Evolutionary conservation across 1,140 invertebrate species (phyloP), one percentile per base, ranked within the genome.

Genomic region (Wiebesia pumilae): DNA sequence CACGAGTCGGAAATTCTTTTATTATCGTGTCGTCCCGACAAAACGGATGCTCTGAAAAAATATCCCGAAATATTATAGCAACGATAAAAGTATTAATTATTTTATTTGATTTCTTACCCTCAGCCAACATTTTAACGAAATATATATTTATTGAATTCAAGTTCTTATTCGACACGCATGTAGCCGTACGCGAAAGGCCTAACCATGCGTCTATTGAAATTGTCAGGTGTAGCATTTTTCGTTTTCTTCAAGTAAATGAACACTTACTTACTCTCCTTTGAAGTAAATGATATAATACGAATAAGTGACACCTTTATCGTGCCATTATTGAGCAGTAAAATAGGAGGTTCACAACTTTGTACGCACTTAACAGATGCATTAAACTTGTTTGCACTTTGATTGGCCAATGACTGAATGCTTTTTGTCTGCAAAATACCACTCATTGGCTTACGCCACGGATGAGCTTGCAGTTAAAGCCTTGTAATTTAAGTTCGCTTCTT

Each of bases 281-380:
- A 4, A 67, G 67, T 43, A 43, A 43, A 58, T 30, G 12, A 3
- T 30, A 81, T 35, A 81, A 81, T 43, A 33, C 6, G 43, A 51
- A 47, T 27, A 73, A 73, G 47, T 73, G 47, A 83, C 81, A 73
- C 81, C 67, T 83, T 73, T 73, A 71, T 83, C 47, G 30, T 51
- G n/a, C 21, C 43, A 73, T 35, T 83, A 51, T 73, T 43, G 0
- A 69, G 27, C 0, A 82, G 65, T 33, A 51, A 69, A 82, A 82
- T 82, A 81, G 71, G 51, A 51, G 40, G 43, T 73, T 19, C 24
- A 10, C 9, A 58, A 30, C 19, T 58, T 62, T 30, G 69, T 77
- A 40, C 71, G 51, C 16, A 27, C 9, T 21, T 0, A 54, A 43
- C 35, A 30, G 81, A 83, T 58, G 81, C 69, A 82, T 80, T 30